These are phyloP conservation scores for Neodontobutis hainanensis DNA, from an alignment of 2,113 vertebrate genomes.

Conservation along the genomic window DNA sequence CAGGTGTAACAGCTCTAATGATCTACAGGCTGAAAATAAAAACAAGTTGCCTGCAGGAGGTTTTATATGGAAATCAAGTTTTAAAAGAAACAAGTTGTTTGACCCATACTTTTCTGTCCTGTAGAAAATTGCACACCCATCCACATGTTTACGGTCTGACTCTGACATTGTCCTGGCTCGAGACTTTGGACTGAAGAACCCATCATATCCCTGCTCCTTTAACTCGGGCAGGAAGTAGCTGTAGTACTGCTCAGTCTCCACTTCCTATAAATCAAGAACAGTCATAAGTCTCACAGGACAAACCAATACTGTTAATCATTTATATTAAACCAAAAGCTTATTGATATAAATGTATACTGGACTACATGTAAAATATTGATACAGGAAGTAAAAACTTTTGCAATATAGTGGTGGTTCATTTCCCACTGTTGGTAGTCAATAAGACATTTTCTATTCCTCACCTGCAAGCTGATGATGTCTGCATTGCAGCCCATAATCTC, in stretches of 20 bases:
- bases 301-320: neutral
- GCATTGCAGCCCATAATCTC: slow-evolving; percentile 94
- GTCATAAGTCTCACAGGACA: neutral
- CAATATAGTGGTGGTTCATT: neutral
- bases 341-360: too few species aligned
- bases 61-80: too few species aligned
- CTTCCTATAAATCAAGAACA: slow-evolving; percentile 82
- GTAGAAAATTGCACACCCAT: slow-evolving; percentile 97
- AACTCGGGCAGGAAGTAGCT: slow-evolving; percentile 94
- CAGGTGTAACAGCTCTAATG: too few species aligned
- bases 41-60: neutral
- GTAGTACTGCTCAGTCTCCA: slow-evolving; percentile 98
- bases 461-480: slow-evolving; percentile 98
- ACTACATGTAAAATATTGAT: too few species aligned
- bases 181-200: slow-evolving; percentile 98
- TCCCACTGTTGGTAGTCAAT: neutral
- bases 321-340: too few species aligned
- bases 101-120: slow-evolving; percentile 91
- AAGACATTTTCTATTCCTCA: slow-evolving; percentile 59
- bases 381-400: too few species aligned
- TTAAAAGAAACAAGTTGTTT: neutral
- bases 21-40: neutral
- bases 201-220: slow-evolving; percentile 95
- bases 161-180: slow-evolving; percentile 98
- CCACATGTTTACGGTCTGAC: slow-evolving; percentile 96